Evolutionary conservation across 2,797 vertebrate species (phyloP).

Genomic region (Pagetopsis macropterus): DNA sequence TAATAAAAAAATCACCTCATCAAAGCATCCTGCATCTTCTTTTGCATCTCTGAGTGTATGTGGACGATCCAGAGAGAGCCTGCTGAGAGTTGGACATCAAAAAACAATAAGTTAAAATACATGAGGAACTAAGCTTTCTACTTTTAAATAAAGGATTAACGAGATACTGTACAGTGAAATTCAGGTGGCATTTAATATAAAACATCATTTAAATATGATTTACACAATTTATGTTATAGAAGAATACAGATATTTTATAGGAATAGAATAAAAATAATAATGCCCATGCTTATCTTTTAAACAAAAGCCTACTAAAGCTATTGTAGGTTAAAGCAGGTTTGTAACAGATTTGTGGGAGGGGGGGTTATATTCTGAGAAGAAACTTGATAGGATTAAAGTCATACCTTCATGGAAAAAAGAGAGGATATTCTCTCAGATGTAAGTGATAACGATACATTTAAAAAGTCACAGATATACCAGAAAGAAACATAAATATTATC

Average conservation of each 20-base stretch:
- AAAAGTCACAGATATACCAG: too few species aligned
- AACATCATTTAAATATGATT: too few species aligned
- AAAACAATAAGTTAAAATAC: not conserved
- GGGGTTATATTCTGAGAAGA: too few species aligned
- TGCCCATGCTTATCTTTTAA: not conserved
- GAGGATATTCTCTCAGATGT: too few species aligned
- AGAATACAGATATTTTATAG: not conserved
- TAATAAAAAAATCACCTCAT: slow-evolving; percentile 51
- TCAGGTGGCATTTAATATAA: too few species aligned
- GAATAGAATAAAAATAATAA: not conserved
- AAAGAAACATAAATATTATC: too few species aligned
- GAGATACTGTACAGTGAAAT: not conserved
- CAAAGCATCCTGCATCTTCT: slow-evolving; percentile 6
- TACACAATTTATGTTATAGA: not conserved
- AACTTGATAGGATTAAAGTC: too few species aligned
- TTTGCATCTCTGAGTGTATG: not conserved
- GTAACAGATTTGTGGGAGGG: too few species aligned
- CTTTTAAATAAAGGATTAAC: not conserved
- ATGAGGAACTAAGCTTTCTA: not conserved
- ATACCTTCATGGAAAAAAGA: too few species aligned
- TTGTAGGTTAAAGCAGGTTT: too few species aligned
- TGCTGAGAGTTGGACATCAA: slow-evolving; percentile 5
- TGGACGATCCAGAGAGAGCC: not conserved
- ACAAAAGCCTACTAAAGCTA: too few species aligned
- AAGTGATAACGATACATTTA: too few species aligned